Conservation (phyloP, 1,140 invertebrate genomes). For the Octopus sinensis region DNA sequence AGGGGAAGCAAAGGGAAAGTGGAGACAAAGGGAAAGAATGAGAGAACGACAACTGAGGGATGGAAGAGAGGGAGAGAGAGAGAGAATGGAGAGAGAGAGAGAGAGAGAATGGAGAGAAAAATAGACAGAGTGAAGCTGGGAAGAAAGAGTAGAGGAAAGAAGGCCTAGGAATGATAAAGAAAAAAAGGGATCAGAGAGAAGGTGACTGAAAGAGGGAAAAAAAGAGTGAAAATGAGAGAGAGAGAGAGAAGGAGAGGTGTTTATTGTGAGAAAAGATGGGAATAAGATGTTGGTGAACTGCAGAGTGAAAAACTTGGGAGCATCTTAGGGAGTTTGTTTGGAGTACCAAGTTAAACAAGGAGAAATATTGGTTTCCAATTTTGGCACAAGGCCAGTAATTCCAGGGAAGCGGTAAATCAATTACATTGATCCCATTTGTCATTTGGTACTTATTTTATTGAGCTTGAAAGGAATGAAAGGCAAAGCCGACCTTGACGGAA, state of each 20-base stretch:
- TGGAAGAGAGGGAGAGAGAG: background rate
- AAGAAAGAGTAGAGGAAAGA: background rate
- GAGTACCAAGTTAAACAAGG: no score
- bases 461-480: no score
- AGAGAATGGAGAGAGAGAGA: background rate
- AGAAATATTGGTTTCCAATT: no score
- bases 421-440: no score
- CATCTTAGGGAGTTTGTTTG: no score
- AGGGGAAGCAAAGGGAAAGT: background rate
- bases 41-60: background rate
- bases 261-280: background rate
- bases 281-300: background rate
- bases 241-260: conserved; percentile 15
- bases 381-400: no score
- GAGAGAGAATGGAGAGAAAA: background rate
- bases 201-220: background rate
- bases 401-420: no score
- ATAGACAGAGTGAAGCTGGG: background rate
- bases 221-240: conserved; percentile 6
- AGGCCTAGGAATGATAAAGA: background rate
- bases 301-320: no score
- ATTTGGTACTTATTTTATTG: no score
- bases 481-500: no score
- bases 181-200: background rate
- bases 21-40: background rate